These are phyloP conservation scores for Stenodema calcarata DNA, from an alignment of 2,888 invertebrate species.

Conservation along the genomic window DNA sequence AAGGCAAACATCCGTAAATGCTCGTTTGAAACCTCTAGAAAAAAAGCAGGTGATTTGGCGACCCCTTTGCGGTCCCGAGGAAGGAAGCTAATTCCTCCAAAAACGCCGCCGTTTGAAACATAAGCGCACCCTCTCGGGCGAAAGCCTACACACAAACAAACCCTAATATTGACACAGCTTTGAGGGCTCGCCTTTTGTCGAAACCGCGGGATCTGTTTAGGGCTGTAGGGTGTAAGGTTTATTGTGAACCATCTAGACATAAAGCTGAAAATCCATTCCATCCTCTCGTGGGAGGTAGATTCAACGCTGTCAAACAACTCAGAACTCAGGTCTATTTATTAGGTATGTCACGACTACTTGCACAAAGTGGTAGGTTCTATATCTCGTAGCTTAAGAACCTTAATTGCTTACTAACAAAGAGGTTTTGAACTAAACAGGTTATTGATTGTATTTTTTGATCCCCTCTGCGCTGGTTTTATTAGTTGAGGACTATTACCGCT, in stretches of 20 bases:
- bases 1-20: neutral
- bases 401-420: no score
- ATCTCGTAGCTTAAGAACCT: no score
- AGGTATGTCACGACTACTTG: no score
- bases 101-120: conserved; percentile 34
- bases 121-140: conserved; percentile 16
- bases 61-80: neutral
- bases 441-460: no score
- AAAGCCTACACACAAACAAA: conserved; percentile 25
- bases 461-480: no score
- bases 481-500: no score
- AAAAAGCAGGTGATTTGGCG: neutral
- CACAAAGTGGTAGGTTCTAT: no score
- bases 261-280: neutral
- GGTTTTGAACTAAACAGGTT: no score
- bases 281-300: neutral
- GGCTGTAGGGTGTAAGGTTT: conserved; percentile 3
- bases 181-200: conserved; percentile 1
- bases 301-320: no score
- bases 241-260: neutral
- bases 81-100: conserved; percentile 22
- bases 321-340: no score
- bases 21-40: neutral
- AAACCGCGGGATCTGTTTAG: conserved; percentile 21
- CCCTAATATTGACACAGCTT: conserved; percentile 30